Base-by-base conservation (phyloP, 1,140 invertebrate genomes). In the Hyposmocoma kahamanoa region DNA sequence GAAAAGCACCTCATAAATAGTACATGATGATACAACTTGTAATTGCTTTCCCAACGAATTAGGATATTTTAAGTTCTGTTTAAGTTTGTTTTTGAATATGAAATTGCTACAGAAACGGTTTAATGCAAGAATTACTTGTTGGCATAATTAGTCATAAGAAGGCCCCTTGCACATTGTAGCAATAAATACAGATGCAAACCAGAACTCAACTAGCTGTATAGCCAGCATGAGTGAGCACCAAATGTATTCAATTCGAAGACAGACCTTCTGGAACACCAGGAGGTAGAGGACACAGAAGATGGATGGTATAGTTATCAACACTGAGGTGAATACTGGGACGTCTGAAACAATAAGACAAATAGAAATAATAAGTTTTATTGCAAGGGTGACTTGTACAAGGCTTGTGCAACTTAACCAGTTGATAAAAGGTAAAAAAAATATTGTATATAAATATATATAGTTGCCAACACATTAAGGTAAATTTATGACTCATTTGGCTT, bases 191-290 rank as follows among this genome's bases (percentile, higher is more conserved):
- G 93, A 87, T 18, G 92, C 92, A 79, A 94, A 94, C 52, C 93
- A 80, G 52, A 94, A 88, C 86, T 97, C 94, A 19, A 94, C 83
- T 26, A 89, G 80, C 71, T 96, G 90, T 47, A 97, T 87, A 9
- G 89, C 88, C 18, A 97, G 81, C 87, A 95, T 92, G 57, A 97
- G 92, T 19, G 91, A 91, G 68, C 94, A 93, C 48, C 96, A 89
- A 57, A 97, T 95, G 53, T 95, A 90, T 84, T 97, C 96, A 63
- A 96, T 88, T 64, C 92, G 87, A 21, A 97, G 89, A 9, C 95
- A 92, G 71, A 95, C 94, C 28, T 92, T 92, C 87, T 98, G 96
- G 90, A 93, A 94, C 9, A 92, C 76, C 26, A 97, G 84, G 49
- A 96, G 90, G 73, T 96, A 97, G 6, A 95, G 68, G 11, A 94